These are phyloP conservation scores for Centrocercus urophasianus DNA, from an alignment of 2,113 vertebrate species.

Conservation along the genomic window DNA sequence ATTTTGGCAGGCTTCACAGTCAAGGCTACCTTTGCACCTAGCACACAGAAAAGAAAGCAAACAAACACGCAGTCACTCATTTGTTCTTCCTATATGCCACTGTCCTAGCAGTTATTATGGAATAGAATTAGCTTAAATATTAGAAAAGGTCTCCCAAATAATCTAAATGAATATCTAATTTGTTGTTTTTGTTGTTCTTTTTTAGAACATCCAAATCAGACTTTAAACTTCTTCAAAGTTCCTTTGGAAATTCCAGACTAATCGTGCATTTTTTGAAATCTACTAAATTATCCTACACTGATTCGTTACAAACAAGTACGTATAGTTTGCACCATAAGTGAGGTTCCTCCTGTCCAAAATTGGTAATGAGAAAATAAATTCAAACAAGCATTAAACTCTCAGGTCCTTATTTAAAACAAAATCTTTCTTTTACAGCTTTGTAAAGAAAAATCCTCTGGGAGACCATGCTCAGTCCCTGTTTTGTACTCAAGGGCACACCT, in stretches of 20 bases:
- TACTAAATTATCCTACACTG: neutral
- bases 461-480: neutral
- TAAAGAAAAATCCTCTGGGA: neutral
- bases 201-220: neutral
- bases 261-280: neutral
- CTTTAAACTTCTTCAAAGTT: neutral
- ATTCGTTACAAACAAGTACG: neutral
- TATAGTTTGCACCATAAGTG: neutral
- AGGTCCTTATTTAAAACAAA: neutral
- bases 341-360: neutral
- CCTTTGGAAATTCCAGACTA: neutral
- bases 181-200: neutral
- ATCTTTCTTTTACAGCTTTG: neutral
- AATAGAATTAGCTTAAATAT: neutral
- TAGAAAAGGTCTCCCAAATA: neutral
- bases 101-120: neutral
- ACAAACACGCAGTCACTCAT: neutral
- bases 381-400: neutral
- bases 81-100: accelerated
- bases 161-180: neutral
- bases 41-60: neutral
- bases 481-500: neutral
- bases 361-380: neutral
- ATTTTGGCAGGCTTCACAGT: slow-evolving; percentile 96
- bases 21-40: slow-evolving; percentile 93